phyloP scores from a whole-genome alignment of 1,140 invertebrate species.

The Apis florea region DNA sequence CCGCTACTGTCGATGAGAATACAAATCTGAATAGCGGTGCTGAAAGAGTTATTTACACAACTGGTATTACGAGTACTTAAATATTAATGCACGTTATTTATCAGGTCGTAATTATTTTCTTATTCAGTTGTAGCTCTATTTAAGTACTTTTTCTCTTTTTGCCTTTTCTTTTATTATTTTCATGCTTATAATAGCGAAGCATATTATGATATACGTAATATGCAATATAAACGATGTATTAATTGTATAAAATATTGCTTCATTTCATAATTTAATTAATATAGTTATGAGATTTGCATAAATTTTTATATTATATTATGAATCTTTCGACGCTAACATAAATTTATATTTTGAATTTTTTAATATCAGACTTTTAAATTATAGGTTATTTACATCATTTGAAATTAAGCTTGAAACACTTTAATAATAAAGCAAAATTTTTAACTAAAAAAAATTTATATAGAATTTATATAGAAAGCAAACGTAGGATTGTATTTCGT shows the following conservation, averaged over 20 bases:
- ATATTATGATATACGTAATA: neutral
- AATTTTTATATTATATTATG: neutral
- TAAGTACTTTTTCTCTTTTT: slow-evolving; percentile 7
- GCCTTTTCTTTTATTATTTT: slow-evolving; percentile 6
- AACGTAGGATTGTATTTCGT: neutral
- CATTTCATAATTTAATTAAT: neutral
- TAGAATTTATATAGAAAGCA: neutral
- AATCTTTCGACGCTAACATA: neutral
- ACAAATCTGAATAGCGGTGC: slow-evolving; percentile 78
- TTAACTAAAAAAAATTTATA: neutral
- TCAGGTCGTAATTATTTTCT: neutral
- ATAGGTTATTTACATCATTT: neutral
- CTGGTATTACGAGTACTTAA: slow-evolving; percentile 74
- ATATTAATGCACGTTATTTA: slow-evolving; percentile 33
- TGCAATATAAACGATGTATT: neutral
- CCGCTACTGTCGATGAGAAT: slow-evolving; percentile 71
- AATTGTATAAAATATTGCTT: neutral
- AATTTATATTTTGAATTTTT: neutral
- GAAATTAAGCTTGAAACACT: neutral
- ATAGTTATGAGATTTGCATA: neutral
- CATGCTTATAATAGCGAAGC: neutral
- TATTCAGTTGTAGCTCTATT: slow-evolving; percentile 22
- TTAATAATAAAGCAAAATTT: neutral
- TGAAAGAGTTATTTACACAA: slow-evolving; percentile 73
- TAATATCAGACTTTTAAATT: neutral